Evolutionary conservation across 2,888 invertebrate species (phyloP).

Genomic region (Tanytarsus gracilentus): DNA sequence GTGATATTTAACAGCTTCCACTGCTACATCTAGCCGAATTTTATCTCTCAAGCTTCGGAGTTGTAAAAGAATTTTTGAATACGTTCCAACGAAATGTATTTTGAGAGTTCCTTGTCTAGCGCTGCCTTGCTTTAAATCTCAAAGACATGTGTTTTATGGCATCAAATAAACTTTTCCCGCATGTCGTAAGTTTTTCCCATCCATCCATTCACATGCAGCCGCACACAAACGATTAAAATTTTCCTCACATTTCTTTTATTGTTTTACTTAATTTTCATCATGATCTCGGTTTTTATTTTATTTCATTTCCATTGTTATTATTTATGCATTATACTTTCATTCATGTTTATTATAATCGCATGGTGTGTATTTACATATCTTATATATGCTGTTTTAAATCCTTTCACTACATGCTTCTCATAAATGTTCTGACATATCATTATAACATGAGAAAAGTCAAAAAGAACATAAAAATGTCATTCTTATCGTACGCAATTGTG

Average conservation of each 20-base stretch:
- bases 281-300: no score
- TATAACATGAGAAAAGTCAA: no score
- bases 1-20: conserved; percentile 24
- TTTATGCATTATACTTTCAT: no score
- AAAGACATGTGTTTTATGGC: conserved; percentile 21
- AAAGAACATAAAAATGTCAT: no score
- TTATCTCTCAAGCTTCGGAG: conserved; percentile 1
- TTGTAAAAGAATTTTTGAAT: conserved; percentile 1
- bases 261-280: no score
- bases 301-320: no score
- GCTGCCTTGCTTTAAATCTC: background rate
- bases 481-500: background rate
- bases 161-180: conserved; percentile 16
- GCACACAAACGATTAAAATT: background rate
- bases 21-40: background rate
- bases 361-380: no score
- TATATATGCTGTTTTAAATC: no score
- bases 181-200: conserved; percentile 15
- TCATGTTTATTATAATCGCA: no score
- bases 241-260: no score
- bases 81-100: conserved; percentile 1
- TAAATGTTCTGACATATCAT: no score
- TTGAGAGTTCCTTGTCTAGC: conserved; percentile 1
- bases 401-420: no score
- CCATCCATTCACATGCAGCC: background rate